phyloP scores from a whole-genome alignment of 2,113 vertebrate species.

The Rostratula benghalensis region DNA sequence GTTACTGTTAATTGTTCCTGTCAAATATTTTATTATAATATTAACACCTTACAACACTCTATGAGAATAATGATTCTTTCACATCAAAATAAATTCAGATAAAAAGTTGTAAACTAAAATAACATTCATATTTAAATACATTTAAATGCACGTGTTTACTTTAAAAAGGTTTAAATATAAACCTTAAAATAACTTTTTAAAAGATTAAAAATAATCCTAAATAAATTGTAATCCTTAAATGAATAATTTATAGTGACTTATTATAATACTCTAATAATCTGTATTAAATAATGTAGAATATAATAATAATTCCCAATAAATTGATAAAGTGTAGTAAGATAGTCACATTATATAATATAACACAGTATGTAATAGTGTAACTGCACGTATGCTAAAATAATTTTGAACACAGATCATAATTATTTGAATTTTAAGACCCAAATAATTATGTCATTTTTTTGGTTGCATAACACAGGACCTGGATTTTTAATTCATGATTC shows the following conservation, averaged over 20 bases:
- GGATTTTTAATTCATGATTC: not conserved
- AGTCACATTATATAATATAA: not conserved
- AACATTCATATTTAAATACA: not conserved
- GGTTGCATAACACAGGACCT: not conserved
- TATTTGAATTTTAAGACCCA: not conserved
- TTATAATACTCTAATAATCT: not conserved
- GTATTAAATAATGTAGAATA: not conserved
- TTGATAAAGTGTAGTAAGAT: not conserved
- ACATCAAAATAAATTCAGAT: not conserved
- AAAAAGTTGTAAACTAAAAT: not conserved
- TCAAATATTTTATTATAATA: not conserved
- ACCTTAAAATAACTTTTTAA: not conserved
- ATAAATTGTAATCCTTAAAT: not conserved
- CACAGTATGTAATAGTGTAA: not conserved
- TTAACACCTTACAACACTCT: not conserved
- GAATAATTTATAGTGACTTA: not conserved
- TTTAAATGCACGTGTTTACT: not conserved
- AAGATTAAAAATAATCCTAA: not conserved
- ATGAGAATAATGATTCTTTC: not conserved
- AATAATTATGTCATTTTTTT: not conserved
- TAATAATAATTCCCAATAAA: not conserved
- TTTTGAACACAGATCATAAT: not conserved
- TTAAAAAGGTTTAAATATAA: not conserved
- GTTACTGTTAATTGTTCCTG: not conserved
- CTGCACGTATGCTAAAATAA: not conserved